Base-by-base conservation (phyloP, 2,113 vertebrate species). In the Misgurnus anguillicaudatus region DNA sequence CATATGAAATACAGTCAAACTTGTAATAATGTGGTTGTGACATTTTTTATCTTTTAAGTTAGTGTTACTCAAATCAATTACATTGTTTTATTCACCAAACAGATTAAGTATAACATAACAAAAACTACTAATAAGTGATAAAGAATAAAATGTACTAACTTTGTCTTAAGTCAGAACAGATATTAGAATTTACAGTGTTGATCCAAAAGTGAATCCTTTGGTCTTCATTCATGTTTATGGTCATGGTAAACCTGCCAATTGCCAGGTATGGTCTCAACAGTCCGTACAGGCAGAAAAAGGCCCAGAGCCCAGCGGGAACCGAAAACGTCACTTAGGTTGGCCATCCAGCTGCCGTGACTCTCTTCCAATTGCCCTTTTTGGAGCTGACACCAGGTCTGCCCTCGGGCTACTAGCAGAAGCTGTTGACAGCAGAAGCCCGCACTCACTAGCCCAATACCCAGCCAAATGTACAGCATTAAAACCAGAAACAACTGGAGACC, bases 391-490 rank as follows among this genome's bases (percentile, higher is more conserved):
- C 95, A 95, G 0, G 96, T 97, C 88, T 96, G 96, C 9, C 97
- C 97, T 0, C 95, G 94, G 71, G 96, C 92, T 79, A 99, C 95
- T 91, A 98, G 84, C 87, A 98, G 91, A 85, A 99, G 90, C 92
- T 99, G 97, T 85, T 98, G 98, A 88, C 95, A 98, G 85, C 97
- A 99, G 93, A 99, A 99, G 53, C 97, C 97, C 0, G 96, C 96
- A 0, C 96, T 97, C 80, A 98, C 96, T 90, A 99, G 90, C 80
- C 98, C 98, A 0, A 99, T 94, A 81, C 97, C 96, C 71, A 98
- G 92, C 98, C 98, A 99, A 89, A 98, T 94, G 60, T 98, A 98
- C 17, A 99, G 94, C 98, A 99, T 99, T 88, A 99, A 93, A 86
- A 98, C 95, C 87, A 98, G 93, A 85, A 99, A 96, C 90, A 98